phyloP scores from a whole-genome alignment of 37 sponge, comb jelly and placozoan species.

The Geodia barretti region DNA sequence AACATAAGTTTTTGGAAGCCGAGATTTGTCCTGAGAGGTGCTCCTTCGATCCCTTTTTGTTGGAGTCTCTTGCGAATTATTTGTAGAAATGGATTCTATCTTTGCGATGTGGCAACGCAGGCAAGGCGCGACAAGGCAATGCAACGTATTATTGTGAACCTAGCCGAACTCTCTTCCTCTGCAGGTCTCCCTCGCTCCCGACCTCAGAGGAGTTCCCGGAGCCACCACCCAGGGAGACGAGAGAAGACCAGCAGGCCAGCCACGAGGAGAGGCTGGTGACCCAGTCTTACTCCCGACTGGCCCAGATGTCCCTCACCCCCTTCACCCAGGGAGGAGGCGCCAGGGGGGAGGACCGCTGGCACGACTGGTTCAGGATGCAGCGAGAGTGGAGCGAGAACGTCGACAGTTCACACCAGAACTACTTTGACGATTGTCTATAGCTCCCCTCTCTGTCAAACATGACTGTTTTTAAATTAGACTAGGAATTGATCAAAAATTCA shows the following conservation, averaged over 20 bases:
- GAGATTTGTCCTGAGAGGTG: too few relatives aligned
- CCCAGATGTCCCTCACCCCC: background rate
- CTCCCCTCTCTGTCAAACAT: background rate
- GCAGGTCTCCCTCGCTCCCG: background rate
- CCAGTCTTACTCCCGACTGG: constrained; percentile 24
- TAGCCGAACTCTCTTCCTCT: background rate
- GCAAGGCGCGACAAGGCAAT: too few relatives aligned
- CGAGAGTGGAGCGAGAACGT: constrained; percentile 47
- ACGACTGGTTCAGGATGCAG: constrained; percentile 61
- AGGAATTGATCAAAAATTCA: too few relatives aligned
- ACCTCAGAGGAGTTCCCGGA: background rate
- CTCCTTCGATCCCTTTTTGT: too few relatives aligned
- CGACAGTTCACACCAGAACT: constrained; percentile 31
- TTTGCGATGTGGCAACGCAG: too few relatives aligned
- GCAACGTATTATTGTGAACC: too few relatives aligned
- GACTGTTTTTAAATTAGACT: background rate
- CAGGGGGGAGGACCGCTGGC: constrained; percentile 21
- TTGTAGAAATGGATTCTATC: too few relatives aligned
- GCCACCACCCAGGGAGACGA: background rate
- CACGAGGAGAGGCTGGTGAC: constrained; percentile 6
- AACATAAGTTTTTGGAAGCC: too few relatives aligned
- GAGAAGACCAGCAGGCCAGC: background rate
- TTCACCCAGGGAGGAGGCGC: background rate
- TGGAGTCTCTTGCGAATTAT: too few relatives aligned
- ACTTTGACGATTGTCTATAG: constrained; percentile 59